Conservation (phyloP, 2,113 vertebrate genomes). For the Clarias batrachus region DNA sequence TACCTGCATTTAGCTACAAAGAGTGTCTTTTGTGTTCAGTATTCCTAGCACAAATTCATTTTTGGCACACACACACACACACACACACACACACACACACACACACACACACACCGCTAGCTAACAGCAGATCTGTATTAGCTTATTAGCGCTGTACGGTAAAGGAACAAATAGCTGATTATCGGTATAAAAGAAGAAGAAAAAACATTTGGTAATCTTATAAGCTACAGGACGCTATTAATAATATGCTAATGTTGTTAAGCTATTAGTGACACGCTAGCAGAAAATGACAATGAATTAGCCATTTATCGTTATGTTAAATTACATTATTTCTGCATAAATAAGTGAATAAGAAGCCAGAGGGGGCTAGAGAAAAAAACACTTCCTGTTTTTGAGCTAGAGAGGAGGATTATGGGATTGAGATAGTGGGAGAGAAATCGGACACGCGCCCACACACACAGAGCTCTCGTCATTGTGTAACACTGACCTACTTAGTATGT, state of each 20-base stretch:
- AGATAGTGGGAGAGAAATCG: neutral
- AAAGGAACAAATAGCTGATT: neutral
- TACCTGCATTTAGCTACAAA: neutral
- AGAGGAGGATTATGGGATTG: conserved; percentile 8
- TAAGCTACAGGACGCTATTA: neutral
- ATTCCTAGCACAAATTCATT: too few relatives aligned
- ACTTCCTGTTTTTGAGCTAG: conserved; percentile 35
- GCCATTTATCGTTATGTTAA: neutral
- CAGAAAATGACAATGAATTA: neutral
- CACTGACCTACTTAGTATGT: conserved; percentile 72
- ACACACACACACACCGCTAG: neutral
- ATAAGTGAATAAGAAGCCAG: neutral
- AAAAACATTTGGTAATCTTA: neutral
- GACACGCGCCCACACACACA: conserved; percentile 29
- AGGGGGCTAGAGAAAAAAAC: neutral
- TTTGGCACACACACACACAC: neutral
- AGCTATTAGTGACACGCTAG: neutral
- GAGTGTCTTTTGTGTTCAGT: neutral
- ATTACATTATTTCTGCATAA: neutral
- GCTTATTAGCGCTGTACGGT: neutral
- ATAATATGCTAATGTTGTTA: neutral
- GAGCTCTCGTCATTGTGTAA: conserved; percentile 68
- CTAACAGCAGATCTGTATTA: neutral
- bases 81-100: too few relatives aligned
- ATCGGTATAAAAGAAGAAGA: neutral